These are phyloP conservation scores for Columba janthina DNA, from an alignment of 2,113 vertebrate genomes.

Conservation along the genomic window DNA sequence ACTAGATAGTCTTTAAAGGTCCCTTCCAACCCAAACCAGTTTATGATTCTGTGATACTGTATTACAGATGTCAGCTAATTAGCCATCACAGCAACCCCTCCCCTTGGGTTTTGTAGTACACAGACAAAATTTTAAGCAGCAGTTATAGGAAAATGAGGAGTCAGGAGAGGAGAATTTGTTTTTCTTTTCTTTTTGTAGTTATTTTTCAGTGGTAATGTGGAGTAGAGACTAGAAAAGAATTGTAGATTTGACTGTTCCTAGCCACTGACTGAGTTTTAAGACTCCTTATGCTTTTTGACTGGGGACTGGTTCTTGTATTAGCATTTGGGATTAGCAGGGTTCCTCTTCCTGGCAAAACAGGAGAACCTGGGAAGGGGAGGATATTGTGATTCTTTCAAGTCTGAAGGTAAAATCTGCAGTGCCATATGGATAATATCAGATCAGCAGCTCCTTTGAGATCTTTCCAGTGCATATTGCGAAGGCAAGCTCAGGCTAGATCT, in stretches of 20 bases:
- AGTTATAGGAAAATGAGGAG: background rate
- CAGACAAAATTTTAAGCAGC: background rate
- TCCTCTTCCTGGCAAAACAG: background rate
- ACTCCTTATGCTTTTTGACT: background rate
- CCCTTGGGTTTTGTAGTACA: background rate
- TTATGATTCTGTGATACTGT: background rate
- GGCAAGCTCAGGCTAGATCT: background rate
- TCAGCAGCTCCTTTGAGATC: constrained; percentile 17
- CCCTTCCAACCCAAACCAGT: background rate
- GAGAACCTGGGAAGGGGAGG: background rate
- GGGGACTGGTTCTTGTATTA: background rate
- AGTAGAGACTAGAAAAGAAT: background rate
- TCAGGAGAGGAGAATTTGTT: background rate
- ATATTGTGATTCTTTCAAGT: constrained; percentile 45
- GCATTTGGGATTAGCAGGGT: constrained; percentile 26
- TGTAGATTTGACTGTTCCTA: background rate
- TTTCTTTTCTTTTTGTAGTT: background rate
- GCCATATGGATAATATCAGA: constrained; percentile 57
- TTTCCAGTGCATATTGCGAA: background rate
- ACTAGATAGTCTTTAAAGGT: background rate
- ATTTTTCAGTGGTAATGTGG: background rate
- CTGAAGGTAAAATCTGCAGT: constrained; percentile 44
- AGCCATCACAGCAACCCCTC: background rate
- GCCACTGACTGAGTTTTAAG: background rate
- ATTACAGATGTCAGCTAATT: background rate